Conservation (phyloP, 2,113 vertebrate species). For the Cyanoramphus novaezelandiae region DNA sequence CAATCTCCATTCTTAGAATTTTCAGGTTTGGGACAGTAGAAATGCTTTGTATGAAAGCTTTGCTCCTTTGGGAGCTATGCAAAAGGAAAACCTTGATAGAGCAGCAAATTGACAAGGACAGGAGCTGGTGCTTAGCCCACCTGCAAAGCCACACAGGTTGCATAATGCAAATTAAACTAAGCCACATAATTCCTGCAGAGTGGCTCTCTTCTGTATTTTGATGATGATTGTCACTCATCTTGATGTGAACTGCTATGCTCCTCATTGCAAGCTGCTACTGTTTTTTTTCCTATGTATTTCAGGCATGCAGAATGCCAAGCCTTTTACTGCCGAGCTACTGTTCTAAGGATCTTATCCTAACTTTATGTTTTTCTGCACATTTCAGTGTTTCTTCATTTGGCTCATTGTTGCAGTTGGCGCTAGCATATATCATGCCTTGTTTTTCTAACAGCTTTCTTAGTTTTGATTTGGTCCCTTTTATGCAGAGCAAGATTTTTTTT, state of each 20-base stretch:
- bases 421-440: not conserved
- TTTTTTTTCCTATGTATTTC: not conserved
- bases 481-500: not conserved
- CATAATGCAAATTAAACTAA: not conserved
- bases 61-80: not conserved
- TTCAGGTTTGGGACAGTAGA: not conserved
- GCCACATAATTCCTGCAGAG: not conserved
- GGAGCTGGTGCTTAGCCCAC: not conserved
- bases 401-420: not conserved
- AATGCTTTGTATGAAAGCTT: not conserved
- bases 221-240: not conserved
- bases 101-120: not conserved
- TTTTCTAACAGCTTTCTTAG: not conserved
- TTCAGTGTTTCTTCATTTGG: not conserved
- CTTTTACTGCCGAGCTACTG: not conserved
- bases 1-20: not conserved
- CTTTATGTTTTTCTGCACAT: not conserved
- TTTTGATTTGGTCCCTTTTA: not conserved
- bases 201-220: not conserved
- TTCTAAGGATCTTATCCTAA: not conserved
- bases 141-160: not conserved
- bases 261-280: not conserved
- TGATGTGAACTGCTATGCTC: not conserved
- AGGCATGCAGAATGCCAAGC: not conserved
- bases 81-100: not conserved